A percentile compares a stretch with the other conserved stretches of the same genome.
phyloP scores from a whole-genome alignment of 2,113 vertebrate species.

The Fregata magnificens region DNA sequence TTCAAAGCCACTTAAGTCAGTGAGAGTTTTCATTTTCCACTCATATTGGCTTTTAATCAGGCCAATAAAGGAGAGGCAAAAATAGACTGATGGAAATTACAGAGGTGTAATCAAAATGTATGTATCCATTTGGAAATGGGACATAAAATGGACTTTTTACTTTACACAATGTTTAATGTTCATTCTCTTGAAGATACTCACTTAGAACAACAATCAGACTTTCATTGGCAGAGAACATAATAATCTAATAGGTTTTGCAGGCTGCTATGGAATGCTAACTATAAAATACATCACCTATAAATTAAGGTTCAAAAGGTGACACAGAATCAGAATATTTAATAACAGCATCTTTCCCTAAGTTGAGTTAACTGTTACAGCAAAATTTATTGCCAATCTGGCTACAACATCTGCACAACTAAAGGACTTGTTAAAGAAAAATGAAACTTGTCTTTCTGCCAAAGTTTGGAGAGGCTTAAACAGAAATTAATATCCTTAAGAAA shows the following conservation, averaged over 20 bases:
- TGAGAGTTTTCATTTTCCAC: neutral
- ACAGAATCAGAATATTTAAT: conserved; percentile 33
- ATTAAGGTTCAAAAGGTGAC: conserved; percentile 45
- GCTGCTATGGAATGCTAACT: neutral
- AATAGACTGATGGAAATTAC: neutral
- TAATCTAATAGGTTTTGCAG: neutral
- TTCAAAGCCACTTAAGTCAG: conserved; percentile 6
- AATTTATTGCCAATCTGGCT: conserved; percentile 68
- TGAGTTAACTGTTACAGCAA: conserved; percentile 30
- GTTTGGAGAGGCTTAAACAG: conserved; percentile 44
- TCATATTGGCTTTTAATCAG: conserved; percentile 6
- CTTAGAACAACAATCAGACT: neutral
- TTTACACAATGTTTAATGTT: neutral
- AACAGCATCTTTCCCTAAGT: conserved; percentile 14
- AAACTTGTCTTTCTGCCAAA: conserved; percentile 62
- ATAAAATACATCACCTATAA: conserved; percentile 16
- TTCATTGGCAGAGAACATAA: neutral
- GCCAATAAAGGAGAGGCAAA: neutral
- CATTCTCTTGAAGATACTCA: neutral
- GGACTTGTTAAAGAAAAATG: conserved; percentile 64
- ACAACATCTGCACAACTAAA: conserved; percentile 62
- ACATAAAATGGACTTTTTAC: neutral
- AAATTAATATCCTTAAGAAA: conserved; percentile 58
- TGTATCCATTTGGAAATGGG: neutral
- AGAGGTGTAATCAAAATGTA: neutral